Evolutionary conservation across 2,797 vertebrate species (phyloP).

Genomic region (Pteropus rufus): DNA sequence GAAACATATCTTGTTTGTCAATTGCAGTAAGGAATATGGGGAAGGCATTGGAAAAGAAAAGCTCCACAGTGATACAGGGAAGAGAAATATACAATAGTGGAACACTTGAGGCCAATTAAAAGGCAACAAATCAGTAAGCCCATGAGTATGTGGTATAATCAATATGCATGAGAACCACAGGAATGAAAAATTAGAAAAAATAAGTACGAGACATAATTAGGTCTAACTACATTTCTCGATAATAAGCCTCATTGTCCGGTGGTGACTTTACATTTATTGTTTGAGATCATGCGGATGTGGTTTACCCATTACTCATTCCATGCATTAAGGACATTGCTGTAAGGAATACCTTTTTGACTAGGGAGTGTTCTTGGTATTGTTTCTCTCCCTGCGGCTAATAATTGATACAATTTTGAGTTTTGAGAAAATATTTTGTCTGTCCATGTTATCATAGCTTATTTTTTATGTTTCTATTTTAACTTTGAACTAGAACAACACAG

Average conservation of each 20-base stretch:
- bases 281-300: conserved; percentile 4
- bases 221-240: conserved; percentile 28
- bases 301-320: background rate
- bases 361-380: background rate
- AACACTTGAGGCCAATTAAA: conserved; percentile 61
- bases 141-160: conserved; percentile 47
- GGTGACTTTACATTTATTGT: background rate
- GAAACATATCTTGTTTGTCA: conserved; percentile 42
- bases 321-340: background rate
- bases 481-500: background rate
- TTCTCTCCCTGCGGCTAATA: background rate
- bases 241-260: background rate
- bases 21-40: background rate
- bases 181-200: conserved; percentile 48
- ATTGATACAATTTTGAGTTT: background rate
- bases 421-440: background rate
- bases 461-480: conserved; percentile 3
- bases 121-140: conserved; percentile 41
- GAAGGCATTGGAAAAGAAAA: background rate
- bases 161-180: conserved; percentile 31
- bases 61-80: background rate
- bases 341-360: background rate
- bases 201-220: conserved; percentile 34
- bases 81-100: conserved; percentile 26
- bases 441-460: background rate